These are phyloP conservation scores for Odontophorus gujanensis DNA, from an alignment of 2,113 vertebrate species.

Conservation along the genomic window DNA sequence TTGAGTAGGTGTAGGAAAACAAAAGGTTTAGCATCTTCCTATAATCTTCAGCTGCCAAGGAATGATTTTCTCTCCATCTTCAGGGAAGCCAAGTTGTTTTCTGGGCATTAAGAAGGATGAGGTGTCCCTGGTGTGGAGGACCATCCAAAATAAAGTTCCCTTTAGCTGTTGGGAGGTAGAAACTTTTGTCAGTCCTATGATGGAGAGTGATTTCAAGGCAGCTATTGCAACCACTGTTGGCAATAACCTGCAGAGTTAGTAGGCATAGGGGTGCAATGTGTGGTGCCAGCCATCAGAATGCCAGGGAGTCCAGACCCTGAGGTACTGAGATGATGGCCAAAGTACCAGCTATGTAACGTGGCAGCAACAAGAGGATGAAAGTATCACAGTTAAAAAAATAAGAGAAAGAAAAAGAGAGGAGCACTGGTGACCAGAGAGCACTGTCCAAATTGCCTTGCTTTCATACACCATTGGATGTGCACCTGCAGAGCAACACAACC, in stretches of 20 bases:
- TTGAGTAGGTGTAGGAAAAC: not conserved
- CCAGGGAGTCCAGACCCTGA: not conserved
- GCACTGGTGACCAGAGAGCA: rapidly evolving
- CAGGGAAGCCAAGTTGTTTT: not conserved
- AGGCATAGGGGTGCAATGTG: rapidly evolving
- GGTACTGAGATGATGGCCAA: not conserved
- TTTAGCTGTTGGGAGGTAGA: not conserved
- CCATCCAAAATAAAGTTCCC: not conserved
- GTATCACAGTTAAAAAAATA: rapidly evolving
- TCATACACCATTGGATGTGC: not conserved
- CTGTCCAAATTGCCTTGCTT: not conserved
- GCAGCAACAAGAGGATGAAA: not conserved
- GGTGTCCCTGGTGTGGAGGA: not conserved
- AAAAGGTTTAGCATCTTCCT: not conserved
- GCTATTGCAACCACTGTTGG: not conserved
- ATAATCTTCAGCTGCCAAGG: not conserved
- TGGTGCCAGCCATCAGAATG: not conserved
- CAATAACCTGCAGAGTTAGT: not conserved
- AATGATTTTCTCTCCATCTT: not conserved
- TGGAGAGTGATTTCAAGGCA: not conserved
- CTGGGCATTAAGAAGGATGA: not conserved
- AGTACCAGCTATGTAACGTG: not conserved
- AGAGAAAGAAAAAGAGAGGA: not conserved
- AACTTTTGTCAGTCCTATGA: not conserved
- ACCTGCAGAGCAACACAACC: not conserved